Evolutionary conservation across 2,113 vertebrate species (phyloP), one percentile per base, ranked within the genome.

Genomic region (Gobiocypris rarus): DNA sequence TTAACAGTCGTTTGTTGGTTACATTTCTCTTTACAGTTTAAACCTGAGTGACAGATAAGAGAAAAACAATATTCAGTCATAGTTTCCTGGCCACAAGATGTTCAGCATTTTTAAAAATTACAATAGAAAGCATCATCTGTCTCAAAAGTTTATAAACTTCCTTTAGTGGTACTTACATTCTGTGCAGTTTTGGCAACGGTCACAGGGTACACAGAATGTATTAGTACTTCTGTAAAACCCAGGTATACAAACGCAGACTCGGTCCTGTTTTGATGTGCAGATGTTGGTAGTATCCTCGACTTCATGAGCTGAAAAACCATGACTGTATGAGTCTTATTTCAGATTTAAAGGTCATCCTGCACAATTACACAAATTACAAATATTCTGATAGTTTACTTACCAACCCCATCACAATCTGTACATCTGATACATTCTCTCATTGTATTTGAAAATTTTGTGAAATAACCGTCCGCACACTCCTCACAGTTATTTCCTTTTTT

Each of bases 341-440:
- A 28, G 15, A 50, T 52, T 28, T 41, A 61, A 38, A 15, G 50
- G 19, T 41, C 22, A 50, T 34, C 26, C 11, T 38, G 14, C 63
- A 19, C 69, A 56, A 4, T 71, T 61, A 28, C 28, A 75, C 1
- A 38, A 9, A 52, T 75, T 10, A 28, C 31, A 76, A 58, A 38
- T 58, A 19, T 5, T 50, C 14, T 34, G 15, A 43, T 54, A 5
- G 48, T 74, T 54, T 75, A 83, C 86, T 69, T 38, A 87, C 86
- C 22, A 1, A 0, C 1, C 2, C 0, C 0, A 19, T 22, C 14
- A 80, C 86, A 87, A 0, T 0, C 0, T 0, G 0, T 0, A 50
- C 86, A 87, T 3, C 0, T 0, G 0, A 2, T 0, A 71, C 86
- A 87, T 0, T 0, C 0, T 0, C 0, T 0, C 0, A 0, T 0